A percentile compares a stretch with the other conserved stretches of the same genome.
Evolutionary conservation across 2,113 vertebrate genomes (phyloP).

Genomic region (Uria aalge): DNA sequence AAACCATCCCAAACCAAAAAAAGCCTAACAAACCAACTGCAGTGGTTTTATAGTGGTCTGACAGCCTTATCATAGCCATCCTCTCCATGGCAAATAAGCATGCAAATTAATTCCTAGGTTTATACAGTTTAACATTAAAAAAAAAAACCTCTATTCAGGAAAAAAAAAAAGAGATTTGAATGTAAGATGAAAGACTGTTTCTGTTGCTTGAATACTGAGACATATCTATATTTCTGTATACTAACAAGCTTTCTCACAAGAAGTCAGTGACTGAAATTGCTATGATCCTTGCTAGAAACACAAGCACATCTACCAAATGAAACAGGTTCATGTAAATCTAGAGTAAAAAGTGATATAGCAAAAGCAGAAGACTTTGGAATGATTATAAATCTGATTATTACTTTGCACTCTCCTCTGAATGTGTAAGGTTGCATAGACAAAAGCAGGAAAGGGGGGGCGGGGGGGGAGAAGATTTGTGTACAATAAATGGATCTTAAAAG

Average conservation of each 20-base stretch:
- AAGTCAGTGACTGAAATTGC: background rate
- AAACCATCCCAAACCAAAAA: background rate
- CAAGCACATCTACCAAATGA: background rate
- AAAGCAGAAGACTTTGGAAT: background rate
- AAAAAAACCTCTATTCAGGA: background rate
- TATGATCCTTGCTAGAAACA: background rate
- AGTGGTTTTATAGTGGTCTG: background rate
- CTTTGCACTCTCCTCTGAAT: background rate
- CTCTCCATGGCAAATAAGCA: background rate
- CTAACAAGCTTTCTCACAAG: background rate
- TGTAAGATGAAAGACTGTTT: background rate
- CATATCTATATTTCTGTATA: background rate
- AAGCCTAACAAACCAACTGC: background rate
- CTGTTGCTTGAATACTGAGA: background rate
- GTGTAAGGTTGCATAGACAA: background rate
- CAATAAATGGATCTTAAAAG: background rate
- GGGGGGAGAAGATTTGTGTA: background rate
- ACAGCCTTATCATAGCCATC: background rate
- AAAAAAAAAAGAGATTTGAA: background rate
- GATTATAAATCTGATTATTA: background rate
- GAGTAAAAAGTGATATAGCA: background rate
- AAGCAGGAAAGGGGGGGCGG: background rate
- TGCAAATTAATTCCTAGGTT: background rate
- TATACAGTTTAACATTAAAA: background rate
- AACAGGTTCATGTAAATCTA: background rate